Base-by-base conservation (phyloP, 2,888 invertebrate species). In the Drosophila eohydei region DNA sequence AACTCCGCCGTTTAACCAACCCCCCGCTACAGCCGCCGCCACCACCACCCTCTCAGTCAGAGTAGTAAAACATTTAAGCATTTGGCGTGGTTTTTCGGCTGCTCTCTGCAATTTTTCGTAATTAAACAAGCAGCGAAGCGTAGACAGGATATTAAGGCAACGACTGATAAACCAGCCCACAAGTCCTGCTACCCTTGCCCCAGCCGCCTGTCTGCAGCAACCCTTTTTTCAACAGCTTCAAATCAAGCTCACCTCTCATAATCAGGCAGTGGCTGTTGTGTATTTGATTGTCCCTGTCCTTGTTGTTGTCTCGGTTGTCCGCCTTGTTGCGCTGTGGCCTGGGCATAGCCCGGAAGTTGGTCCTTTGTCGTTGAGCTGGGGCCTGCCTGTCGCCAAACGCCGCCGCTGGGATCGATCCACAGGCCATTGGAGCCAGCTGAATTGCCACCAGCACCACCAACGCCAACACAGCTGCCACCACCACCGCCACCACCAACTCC, bases 401-500 rank as follows among this genome's bases (percentile, higher is more conserved):
- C 93, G 68, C 93, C 93, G 65, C 91, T 92, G 54, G 93, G 93
- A 92, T 93, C 93, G 88, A 93, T 93, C 93, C 93, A 93, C 61
- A 93, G 90, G 14, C 92, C 92, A 67, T 70, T 78, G 46, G 83
- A 76, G 57, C 85, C 85, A 44, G 40, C 28, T 30, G 78, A 48
- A 72, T 65, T 83, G 66, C 71, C 65, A 58, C 57, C 71, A 57
- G 34, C 60, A 55, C 62, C 63, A 2, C 41, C 50, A 36, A 38
- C 21, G 56, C 76, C 58, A 32, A 11, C 51, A 41, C 72, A 44
- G 74, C 65, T 78, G 63, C 71, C 65, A 51, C 60, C 71, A 54
- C 83, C 91, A 56, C 89, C 46, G 16, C 36, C 55, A 7, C 60
- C 57, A 4, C 52, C 48, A 6, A 40, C 62, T 9, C 59, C 66